phyloP scores from a whole-genome alignment of 2,113 vertebrate species.

The Hipposideros armiger region DNA sequence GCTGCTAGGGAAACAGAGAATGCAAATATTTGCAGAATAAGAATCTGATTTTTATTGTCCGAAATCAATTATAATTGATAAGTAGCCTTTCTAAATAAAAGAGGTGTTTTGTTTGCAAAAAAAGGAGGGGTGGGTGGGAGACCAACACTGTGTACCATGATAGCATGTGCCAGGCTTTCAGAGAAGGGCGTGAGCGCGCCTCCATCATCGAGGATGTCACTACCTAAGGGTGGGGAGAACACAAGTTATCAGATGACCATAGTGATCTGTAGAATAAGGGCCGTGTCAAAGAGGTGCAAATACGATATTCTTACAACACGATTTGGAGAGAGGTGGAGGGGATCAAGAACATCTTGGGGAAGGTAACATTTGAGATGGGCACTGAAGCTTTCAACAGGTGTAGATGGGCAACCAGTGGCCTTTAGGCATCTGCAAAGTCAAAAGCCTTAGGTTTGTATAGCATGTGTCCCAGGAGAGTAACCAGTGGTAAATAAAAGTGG shows the following conservation, averaged over 20 bases:
- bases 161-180: not conserved
- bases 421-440: not conserved
- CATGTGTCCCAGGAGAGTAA: not conserved
- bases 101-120: not conserved
- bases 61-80: not conserved
- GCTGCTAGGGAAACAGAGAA: not conserved
- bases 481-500: not conserved
- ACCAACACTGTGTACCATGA: not conserved
- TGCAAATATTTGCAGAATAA: slow-evolving; percentile 1
- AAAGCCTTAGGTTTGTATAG: not conserved
- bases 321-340: not conserved
- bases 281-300: not conserved
- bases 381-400: not conserved
- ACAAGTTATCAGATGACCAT: not conserved
- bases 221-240: not conserved
- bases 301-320: not conserved
- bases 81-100: slow-evolving; percentile 4
- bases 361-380: not conserved
- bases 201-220: not conserved
- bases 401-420: not conserved
- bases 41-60: slow-evolving; percentile 23
- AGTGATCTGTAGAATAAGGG: not conserved
- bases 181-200: not conserved
- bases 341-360: not conserved
- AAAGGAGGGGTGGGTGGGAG: not conserved